Evolutionary conservation across 2,888 invertebrate species (phyloP).

Genomic region (Acleris emargana): DNA sequence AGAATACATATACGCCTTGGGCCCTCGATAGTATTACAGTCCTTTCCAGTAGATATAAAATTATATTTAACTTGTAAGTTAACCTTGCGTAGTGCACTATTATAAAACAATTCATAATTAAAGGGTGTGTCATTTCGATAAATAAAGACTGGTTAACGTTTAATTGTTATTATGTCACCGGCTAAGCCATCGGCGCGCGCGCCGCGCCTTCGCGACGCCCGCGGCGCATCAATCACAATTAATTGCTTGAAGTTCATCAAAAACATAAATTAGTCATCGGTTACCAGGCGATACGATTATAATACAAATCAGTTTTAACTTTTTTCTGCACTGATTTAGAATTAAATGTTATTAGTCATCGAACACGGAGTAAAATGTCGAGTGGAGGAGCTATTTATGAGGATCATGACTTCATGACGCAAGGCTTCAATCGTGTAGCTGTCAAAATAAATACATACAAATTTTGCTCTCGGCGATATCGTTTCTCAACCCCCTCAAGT

Average conservation of each 20-base stretch:
- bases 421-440: too few species aligned
- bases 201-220: conserved; percentile 32
- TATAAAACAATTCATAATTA: too few species aligned
- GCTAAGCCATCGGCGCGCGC: conserved; percentile 2
- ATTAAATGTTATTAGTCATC: conserved; percentile 35
- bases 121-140: not conserved
- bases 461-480: too few species aligned
- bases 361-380: conserved; percentile 5
- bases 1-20: too few species aligned
- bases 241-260: conserved; percentile 36
- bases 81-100: too few species aligned
- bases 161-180: conserved; percentile 32
- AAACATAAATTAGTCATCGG: conserved; percentile 50
- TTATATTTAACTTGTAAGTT: too few species aligned
- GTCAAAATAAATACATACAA: too few species aligned
- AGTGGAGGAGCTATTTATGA: not conserved
- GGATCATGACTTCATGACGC: too few species aligned
- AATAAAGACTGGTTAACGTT: conserved; percentile 19
- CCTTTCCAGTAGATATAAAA: too few species aligned
- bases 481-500: too few species aligned
- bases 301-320: conserved; percentile 25
- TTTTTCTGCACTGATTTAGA: conserved; percentile 29
- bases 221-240: conserved; percentile 37
- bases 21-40: too few species aligned
- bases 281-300: conserved; percentile 36